Evolutionary conservation across 2,113 vertebrate species (phyloP).

Genomic region (Pyxicephalus adspersus): DNA sequence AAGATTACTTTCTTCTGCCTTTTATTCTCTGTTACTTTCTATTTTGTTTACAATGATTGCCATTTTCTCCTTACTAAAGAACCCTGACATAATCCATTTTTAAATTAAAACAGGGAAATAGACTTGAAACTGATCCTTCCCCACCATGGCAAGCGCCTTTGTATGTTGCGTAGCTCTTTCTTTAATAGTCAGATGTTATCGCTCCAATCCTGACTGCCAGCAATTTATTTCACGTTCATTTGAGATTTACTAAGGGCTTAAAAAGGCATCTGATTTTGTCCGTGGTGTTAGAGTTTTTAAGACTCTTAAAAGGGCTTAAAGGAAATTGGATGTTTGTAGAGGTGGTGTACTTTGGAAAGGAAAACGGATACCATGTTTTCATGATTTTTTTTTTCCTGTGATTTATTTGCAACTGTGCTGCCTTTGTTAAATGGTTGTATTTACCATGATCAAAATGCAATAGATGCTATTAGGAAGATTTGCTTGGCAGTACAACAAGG

Average conservation of each 20-base stretch:
- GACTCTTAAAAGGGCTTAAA: conserved; percentile 51
- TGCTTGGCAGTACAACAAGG: too few relatives aligned
- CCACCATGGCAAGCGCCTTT: conserved; percentile 29
- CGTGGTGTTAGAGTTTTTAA: conserved; percentile 45
- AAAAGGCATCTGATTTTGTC: conserved; percentile 51
- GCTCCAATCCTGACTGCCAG: conserved; percentile 48
- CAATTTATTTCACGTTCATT: conserved; percentile 55
- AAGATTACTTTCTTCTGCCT: neutral
- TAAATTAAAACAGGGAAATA: conserved; percentile 56
- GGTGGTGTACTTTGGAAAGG: conserved; percentile 2
- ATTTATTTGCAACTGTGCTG: neutral
- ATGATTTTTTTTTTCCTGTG: neutral
- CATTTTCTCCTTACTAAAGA: conserved; percentile 28
- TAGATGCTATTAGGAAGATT: too few relatives aligned
- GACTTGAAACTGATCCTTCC: conserved; percentile 49
- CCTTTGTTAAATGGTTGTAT: too few relatives aligned
- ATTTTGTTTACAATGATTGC: conserved; percentile 47
- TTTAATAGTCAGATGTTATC: conserved; percentile 57
- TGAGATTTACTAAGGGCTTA: conserved; percentile 54
- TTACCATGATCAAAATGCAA: too few relatives aligned
- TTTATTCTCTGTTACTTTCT: conserved; percentile 24
- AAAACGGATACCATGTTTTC: neutral
- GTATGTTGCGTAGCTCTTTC: conserved; percentile 37
- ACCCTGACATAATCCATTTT: conserved; percentile 51
- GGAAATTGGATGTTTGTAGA: conserved; percentile 49